These are phyloP conservation scores for Diachasmimorpha longicaudata DNA, from an alignment of 1,140 invertebrate genomes.

Conservation along the genomic window DNA sequence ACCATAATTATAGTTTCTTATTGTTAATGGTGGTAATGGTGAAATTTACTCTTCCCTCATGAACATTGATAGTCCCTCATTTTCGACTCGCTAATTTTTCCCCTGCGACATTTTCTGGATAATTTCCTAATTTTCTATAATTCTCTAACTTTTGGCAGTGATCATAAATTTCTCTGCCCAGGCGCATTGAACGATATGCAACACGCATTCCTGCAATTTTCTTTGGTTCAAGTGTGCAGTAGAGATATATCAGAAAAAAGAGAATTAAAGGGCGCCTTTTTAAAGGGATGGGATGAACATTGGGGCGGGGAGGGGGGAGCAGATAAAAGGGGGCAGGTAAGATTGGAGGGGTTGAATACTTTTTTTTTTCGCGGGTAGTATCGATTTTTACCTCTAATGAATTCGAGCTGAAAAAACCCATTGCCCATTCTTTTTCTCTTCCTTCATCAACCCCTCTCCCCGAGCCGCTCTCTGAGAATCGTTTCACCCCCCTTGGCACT, in stretches of 20 bases:
- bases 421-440: slow-evolving; percentile 17
- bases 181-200: not conserved
- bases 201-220: not conserved
- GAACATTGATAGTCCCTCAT: too few relatives aligned
- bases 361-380: slow-evolving; percentile 56
- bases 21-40: too few relatives aligned
- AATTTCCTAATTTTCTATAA: too few relatives aligned
- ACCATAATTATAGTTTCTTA: too few relatives aligned
- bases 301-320: slow-evolving; percentile 24
- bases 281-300: slow-evolving; percentile 37
- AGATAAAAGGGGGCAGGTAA: slow-evolving; percentile 24
- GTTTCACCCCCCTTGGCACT: not conserved
- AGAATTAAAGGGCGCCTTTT: slow-evolving; percentile 18
- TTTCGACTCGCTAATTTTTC: too few relatives aligned
- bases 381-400: slow-evolving; percentile 63
- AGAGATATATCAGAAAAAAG: slow-evolving; percentile 7
- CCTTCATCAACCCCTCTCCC: slow-evolving; percentile 31
- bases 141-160: too few relatives aligned
- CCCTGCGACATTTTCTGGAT: too few relatives aligned
- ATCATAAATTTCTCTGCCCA: not conserved
- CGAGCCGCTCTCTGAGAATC: slow-evolving; percentile 30
- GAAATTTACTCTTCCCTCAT: too few relatives aligned
- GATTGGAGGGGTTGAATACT: slow-evolving; percentile 43
- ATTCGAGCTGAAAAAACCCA: slow-evolving; percentile 60
- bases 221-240: slow-evolving; percentile 14